Conservation (phyloP, 2,888 invertebrate species). For the Dendrolimus pini region DNA sequence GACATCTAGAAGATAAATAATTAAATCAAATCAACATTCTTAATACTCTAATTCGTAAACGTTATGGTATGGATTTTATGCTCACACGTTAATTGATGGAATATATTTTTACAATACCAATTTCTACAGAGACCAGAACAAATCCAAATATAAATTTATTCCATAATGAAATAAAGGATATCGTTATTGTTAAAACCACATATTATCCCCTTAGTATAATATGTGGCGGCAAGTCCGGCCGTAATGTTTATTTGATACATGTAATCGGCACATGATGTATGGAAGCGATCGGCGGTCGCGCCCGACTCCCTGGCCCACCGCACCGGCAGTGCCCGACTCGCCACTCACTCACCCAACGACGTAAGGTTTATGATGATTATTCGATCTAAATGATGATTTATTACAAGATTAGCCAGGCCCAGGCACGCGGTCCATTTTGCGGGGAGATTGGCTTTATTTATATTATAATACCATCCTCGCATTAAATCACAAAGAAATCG, state of each 20-base stretch:
- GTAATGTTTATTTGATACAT: conserved; percentile 73
- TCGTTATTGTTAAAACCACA: conserved; percentile 48
- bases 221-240: conserved; percentile 47
- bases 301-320: conserved; percentile 13
- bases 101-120: no score
- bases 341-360: conserved; percentile 30
- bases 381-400: conserved; percentile 73
- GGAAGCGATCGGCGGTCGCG: conserved; percentile 26
- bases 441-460: conserved; percentile 66
- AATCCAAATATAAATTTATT: conserved; percentile 43
- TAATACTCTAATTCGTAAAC: no score
- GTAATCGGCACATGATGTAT: conserved; percentile 71
- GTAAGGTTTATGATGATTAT: conserved; percentile 69
- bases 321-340: conserved; percentile 16
- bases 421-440: conserved; percentile 60
- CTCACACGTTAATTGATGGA: no score
- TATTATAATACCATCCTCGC: conserved; percentile 50
- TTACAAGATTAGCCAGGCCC: conserved; percentile 64
- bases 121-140: background rate
- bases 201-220: conserved; percentile 40
- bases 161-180: conserved; percentile 39
- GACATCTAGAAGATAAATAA: no score
- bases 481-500: conserved; percentile 51
- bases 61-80: no score
- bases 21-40: no score